Base-by-base conservation (phyloP, 1,140 invertebrate species). In the Lepidurus apus region DNA sequence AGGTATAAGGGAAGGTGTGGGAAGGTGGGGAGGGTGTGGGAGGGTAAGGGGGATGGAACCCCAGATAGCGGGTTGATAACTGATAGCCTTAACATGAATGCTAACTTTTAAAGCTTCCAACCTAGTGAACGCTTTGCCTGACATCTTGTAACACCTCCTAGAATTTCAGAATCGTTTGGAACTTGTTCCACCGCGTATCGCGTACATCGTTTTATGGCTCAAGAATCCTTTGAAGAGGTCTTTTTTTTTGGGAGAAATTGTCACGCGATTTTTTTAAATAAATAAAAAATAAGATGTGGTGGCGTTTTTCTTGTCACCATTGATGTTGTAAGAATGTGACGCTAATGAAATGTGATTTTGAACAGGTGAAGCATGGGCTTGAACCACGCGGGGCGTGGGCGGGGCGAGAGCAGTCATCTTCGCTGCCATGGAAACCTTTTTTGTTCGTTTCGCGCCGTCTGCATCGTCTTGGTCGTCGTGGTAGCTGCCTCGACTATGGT, bases 351-450 rank as follows among this genome's bases (percentile, higher is more conserved):
- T 65, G 7, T 65, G 1, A n/a, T 65, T 17, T 65, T 65, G 53
- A 65, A 65, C 53, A 65, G 53, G 53, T 65, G 53, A 65, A 65
- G 21, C 13, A 65, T 65, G 53, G 53, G 13, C 0, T 65, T 65
- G 53, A 65, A 8, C n/a, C 53, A 65, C 53, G 53, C 53, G 53
- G 53, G 53, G 53, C 53, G 53, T 65, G 53, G 53, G 53, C 53
- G 53, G 53, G 5, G 53, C 21, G 13, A 65, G 53, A 65, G 53
- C 53, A 21, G 53, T 21, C 53, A 65, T 65, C 34, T 34, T 34
- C 34, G 34, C 34, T 34, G 53, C 53, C 53, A 65, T 65, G 53
- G 34, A 34, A 34, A 34, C 34, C 34, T 34, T 34, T 65, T 65
- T 65, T 65, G 53, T 65, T 65, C 53, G 21, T 65, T 65, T 13